phyloP scores from a whole-genome alignment of 23 tunicate genomes.

The Halocynthia roretzi region DNA sequence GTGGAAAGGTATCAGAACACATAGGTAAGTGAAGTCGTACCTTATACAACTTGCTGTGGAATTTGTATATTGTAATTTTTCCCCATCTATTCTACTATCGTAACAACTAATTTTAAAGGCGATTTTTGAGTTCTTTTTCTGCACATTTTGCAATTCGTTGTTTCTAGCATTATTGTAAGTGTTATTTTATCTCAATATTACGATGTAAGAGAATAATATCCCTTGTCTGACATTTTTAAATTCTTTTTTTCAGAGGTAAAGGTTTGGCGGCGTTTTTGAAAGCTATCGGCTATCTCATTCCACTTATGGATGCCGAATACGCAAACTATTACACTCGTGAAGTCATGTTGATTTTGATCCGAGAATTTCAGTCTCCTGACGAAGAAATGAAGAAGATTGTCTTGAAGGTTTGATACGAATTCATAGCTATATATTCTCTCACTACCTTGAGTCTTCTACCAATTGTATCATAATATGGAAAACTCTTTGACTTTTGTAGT shows the following conservation, averaged over 20 bases:
- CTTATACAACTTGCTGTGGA: not conserved
- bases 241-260: slow-evolving; percentile 48
- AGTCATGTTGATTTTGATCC: slow-evolving; percentile 99
- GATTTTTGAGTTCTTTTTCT: not conserved
- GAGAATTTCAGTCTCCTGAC: slow-evolving; percentile 98
- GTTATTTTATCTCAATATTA: too few relatives aligned
- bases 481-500: too few relatives aligned
- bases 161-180: too few relatives aligned
- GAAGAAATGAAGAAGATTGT: slow-evolving; percentile 99
- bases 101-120: not conserved
- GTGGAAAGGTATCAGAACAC: slow-evolving; percentile 99
- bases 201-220: too few relatives aligned
- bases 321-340: slow-evolving; percentile 99
- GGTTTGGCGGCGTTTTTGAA: slow-evolving; percentile 98
- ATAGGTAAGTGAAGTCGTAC: slow-evolving; percentile 34
- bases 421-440: too few relatives aligned
- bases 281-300: slow-evolving; percentile 96
- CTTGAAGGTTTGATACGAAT: slow-evolving; percentile 36
- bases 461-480: too few relatives aligned
- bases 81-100: not conserved
- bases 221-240: too few relatives aligned
- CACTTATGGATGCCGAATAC: slow-evolving; percentile 99
- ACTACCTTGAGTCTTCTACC: too few relatives aligned
- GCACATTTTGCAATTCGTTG: not conserved
- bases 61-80: not conserved